Percentiles rank a stretch among this genome's conserved stretches.
These are phyloP conservation scores for Oikopleura dioica DNA, from an alignment of 23 tunicate species.

Conservation along the genomic window DNA sequence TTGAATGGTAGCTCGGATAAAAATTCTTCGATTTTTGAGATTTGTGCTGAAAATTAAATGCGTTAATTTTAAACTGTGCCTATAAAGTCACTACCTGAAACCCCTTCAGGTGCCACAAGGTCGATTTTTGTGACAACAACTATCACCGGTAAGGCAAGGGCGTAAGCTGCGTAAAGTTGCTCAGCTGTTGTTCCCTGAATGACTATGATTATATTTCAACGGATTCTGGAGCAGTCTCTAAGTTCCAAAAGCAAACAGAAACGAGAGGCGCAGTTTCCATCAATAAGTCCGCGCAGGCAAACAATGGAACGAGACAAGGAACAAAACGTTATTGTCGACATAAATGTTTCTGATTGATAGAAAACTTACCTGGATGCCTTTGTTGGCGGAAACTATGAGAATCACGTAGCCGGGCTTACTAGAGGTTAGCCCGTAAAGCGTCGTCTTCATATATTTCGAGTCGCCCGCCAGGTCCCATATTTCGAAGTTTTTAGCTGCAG, in stretches of 20 bases:
- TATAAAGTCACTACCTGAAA: background rate
- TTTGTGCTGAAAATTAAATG: constrained; percentile 1
- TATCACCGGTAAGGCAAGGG: background rate
- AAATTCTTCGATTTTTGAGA: background rate
- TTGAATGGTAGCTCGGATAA: background rate
- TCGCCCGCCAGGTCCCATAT: constrained; percentile 10
- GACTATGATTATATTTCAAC: too few relatives aligned
- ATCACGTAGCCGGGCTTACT: constrained; percentile 82
- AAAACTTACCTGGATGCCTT: too few relatives aligned
- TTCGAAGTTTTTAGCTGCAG: background rate
- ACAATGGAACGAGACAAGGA: too few relatives aligned
- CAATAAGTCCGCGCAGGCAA: too few relatives aligned
- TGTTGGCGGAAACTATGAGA: constrained; percentile 65
- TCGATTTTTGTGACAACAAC: constrained; percentile 3
- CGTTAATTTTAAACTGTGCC: background rate
- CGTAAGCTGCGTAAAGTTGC: background rate
- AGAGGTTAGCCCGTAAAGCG: constrained; percentile 21
- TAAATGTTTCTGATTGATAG: too few relatives aligned
- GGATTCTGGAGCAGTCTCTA: too few relatives aligned
- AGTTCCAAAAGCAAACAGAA: too few relatives aligned
- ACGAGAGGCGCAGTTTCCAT: too few relatives aligned
- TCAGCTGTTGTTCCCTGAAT: background rate
- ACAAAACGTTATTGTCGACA: too few relatives aligned
- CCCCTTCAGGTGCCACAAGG: background rate
- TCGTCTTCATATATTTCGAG: constrained; percentile 9